Evolutionary conservation across 2,888 invertebrate species (phyloP), one percentile per base, ranked within the genome.

Genomic region (Lagria hirta): DNA sequence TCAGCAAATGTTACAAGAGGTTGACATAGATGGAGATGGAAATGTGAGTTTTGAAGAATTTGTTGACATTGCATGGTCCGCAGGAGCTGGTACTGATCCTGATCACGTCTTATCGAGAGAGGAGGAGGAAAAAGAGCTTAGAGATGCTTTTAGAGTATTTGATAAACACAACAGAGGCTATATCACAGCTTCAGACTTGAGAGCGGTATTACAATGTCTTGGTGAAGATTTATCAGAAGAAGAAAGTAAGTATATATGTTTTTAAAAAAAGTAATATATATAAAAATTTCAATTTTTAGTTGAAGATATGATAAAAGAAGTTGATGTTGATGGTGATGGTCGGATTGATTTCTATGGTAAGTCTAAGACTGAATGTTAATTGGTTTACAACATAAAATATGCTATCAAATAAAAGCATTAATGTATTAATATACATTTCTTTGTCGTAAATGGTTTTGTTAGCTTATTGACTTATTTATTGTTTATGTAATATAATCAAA

Each of bases 291-390:
- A 26, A 46, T 55, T 80, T 78, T 34, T 74, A 93, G 93, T 94
- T 72, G 93, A 94, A 70, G 93, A 94, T 67, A 94, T 95, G 93
- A 94, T 95, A 64, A 91, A 92, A 65, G 94, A 94, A 74, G 94
- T 94, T 4, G 94, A 95, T 65, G 89, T 93, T 1, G 92, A 95
- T 67, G 93, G 94, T 1, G 94, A 94, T 67, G 94, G 94, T 1
- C 81, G 91, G 52, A 94, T 94, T 62, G 92, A 94, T 72, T 94
- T 93, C 72, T 86, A 92, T 65, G 94, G 92, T 86, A 71, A 73
- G 16, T n/a, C n/a, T n/a, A n/a, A n/a, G n/a, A n/a, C n/a, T n/a
- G n/a, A n/a, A n/a, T n/a, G n/a, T n/a, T n/a, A n/a, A 10, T n/a
- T n/a, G n/a, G n/a, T n/a, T n/a, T n/a, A n/a, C n/a, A n/a, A n/a